Base-by-base conservation (phyloP, 2,113 vertebrate genomes). In the Pogonocichla stellata region DNA sequence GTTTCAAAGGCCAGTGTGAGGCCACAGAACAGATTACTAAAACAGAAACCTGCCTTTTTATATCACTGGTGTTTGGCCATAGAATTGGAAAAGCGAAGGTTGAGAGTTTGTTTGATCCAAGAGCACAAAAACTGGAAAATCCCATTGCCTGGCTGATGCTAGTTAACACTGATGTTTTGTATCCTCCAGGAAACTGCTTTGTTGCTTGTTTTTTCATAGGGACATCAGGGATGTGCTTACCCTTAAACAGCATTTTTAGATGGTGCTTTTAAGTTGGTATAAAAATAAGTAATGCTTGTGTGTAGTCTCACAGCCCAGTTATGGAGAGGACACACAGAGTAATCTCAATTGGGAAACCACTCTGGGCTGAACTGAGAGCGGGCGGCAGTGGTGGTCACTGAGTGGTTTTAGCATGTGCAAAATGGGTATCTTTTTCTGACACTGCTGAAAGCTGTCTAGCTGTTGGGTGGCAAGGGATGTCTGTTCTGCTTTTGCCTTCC, bases 21-120 rank as follows among this genome's bases (percentile, higher is more conserved):
- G 92, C 87, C 71, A 47, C 61, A 73, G 71, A 93, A 73, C 42
- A 85, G 58, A 94, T 80, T 80, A 82, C 85, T 95, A 66, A 92
- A 96, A 90, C 90, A 94, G 93, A 96, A 91, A 88, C 54, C 47
- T 94, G 90, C 79, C 70, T 92, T 95, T 97, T 93, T 92, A 62
- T 73, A 74, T 88, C 51, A 23, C 33, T 71, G 64, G 8, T 94
- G 79, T 95, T 95, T 94, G 74, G 73, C 92, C 26, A 15, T 73
- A 77, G 92, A 95, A 83, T 67, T 90, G 81, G 85, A 95, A 94
- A 97, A 86, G 92, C 64, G 88, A 94, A 90, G 45, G 50, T 40
- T 95, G 71, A 82, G 62, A 66, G 56, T 80, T 78, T 67, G 60
- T 89, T 95, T 92, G 64, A 93, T 90, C 85, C 75, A 90, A 56